Evolutionary conservation across 2,888 invertebrate species (phyloP), one percentile per base, ranked within the genome.

Genomic region (Protodeltote pygarga): DNA sequence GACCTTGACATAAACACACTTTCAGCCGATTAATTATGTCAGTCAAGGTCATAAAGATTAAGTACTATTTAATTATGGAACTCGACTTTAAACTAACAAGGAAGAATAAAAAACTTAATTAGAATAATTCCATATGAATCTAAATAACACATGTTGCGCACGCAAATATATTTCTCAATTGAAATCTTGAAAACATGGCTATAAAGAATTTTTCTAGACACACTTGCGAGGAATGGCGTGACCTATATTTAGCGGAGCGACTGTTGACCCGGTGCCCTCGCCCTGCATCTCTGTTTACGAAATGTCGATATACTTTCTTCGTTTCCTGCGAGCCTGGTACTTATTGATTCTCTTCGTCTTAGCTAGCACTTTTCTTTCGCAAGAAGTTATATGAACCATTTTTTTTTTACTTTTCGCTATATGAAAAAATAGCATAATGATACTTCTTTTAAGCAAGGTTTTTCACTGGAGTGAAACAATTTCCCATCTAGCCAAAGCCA

Each of bases 181-280:
- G 41, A 52, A 57, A 68, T 52, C 51, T 54, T 44, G 50, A 60
- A 63, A 72, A 55, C 32, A 58, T 51, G 45, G 54, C 35, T 38
- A 53, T 55, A 58, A 51, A 65, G 53, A 62, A 51, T 64, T 65
- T 69, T 73, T 61, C 44, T 64, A 63, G 57, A 65, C 65, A 64
- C 54, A 65, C 63, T 65, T 48, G 46, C 46, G 38, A 44, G 53
- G 54, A 65, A 57, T 50, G 52, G 66, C 50, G 54, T 68, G 75
- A 78, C 76, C 80, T 78, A 83, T 75, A 76, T 83, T 73, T 68
- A 68, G 69, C 58, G 42, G 62, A 64, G 52, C 61, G 65, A 57
- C 64, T 64, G 65, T 75, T 74, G 81, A 79, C 81, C 80, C 61
- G 62, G 59, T 73, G 64, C 52, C 75, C 74, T 68, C 65, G 51